Evolutionary conservation across 2,888 invertebrate species (phyloP), one percentile per base, ranked within the genome.

Genomic region (Thyatira batis): DNA sequence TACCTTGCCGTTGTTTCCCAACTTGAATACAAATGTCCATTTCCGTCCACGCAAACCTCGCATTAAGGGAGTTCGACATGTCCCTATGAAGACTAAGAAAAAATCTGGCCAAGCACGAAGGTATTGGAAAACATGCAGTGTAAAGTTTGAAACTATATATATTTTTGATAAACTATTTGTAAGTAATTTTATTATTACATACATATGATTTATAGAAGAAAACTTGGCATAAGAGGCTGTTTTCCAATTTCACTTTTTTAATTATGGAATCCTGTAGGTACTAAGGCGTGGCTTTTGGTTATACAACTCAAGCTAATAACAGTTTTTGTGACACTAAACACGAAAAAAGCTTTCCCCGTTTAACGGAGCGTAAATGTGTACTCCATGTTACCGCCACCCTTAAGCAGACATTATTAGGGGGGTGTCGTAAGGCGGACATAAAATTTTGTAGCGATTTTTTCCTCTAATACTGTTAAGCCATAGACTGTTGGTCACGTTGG

Each of bases 241-340:
- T 17, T 39, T 17, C 39, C 17, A 17, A 39, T 39, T 8, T 4
- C 17, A 39, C n/a, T 39, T 4, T 39, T 44, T 56, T 58, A 57
- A 48, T 50, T 50, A 28, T 44, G 43, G 55, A 62, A 58, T 61
- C 64, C 69, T 73, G 66, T n/a, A n/a, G n/a, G n/a, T 71, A 69
- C 72, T 65, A 63, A 70, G 68, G 64, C 62, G 66, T 69, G 73
- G 71, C 75, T 67, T 72, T 81, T 78, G 77, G 74, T 73, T 76
- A 78, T 84, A 87, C 89, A 89, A 87, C 86, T 89, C 85, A 87
- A 78, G 84, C 92, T 90, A 91, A 91, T 92, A 92, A 90, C 89
- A 89, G 87, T 90, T 91, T 89, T 90, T 89, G 89, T 89, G 92
- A 90, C 92, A 90, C 89, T 89, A 91, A 89, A 89, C 90, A 92